Conservation (phyloP, 1,140 invertebrate species). For the Belonocnema kinseyi region DNA sequence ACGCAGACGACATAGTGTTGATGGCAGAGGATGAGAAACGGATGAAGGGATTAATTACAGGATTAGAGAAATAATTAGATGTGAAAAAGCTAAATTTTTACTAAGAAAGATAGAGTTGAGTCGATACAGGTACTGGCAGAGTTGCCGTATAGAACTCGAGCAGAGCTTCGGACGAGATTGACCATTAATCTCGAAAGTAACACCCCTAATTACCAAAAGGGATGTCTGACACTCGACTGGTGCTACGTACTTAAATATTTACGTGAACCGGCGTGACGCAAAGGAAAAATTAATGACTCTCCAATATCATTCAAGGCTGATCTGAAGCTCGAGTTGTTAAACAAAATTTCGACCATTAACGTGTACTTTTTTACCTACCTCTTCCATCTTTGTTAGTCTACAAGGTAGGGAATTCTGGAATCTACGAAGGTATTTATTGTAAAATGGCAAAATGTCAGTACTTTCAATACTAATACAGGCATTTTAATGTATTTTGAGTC, state of each 20-base stretch:
- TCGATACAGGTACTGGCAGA: not conserved
- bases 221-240: constrained; percentile 22
- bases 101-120: constrained; percentile 16
- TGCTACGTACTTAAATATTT: constrained; percentile 15
- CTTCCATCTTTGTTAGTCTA: not conserved
- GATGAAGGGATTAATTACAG: too few species aligned
- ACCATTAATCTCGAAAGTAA: constrained; percentile 27
- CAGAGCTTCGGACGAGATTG: constrained; percentile 4
- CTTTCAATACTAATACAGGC: too few species aligned
- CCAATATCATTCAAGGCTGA: constrained; percentile 13
- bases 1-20: too few species aligned
- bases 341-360: constrained; percentile 20
- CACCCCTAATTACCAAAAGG: constrained; percentile 29
- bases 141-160: not conserved
- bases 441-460: too few species aligned
- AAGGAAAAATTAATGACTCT: constrained; percentile 12
- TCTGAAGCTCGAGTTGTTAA: constrained; percentile 10
- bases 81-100: too few species aligned
- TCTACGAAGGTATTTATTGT: too few species aligned
- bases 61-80: too few species aligned
- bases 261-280: not conserved
- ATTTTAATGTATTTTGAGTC: too few species aligned
- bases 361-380: not conserved
- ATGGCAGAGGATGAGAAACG: too few species aligned
- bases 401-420: too few species aligned